phyloP scores from a whole-genome alignment of 2,888 invertebrate species.

The Sminthurinus aureus region DNA sequence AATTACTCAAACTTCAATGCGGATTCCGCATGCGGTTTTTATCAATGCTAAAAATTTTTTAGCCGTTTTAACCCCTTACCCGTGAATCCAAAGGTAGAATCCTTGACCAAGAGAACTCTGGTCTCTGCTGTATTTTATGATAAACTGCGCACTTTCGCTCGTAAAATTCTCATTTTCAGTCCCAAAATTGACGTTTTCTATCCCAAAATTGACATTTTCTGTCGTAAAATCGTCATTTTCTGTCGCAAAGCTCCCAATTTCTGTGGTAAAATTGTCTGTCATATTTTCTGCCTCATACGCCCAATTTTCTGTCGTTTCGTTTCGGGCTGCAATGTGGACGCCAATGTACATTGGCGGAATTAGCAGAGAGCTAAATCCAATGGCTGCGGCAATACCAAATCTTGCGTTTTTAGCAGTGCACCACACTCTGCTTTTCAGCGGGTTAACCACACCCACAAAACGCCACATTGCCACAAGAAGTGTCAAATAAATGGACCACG shows the following conservation, averaged over 20 bases:
- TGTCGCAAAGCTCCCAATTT: too few relatives aligned
- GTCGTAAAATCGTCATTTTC: not conserved
- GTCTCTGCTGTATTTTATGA: too few relatives aligned
- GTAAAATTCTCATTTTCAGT: too few relatives aligned
- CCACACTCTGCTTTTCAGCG: not conserved
- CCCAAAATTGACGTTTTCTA: too few relatives aligned
- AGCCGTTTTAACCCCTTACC: too few relatives aligned
- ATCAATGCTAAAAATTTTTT: too few relatives aligned
- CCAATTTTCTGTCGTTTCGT: not conserved
- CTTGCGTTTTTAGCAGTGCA: not conserved
- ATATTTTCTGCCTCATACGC: not conserved
- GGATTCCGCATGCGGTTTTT: too few relatives aligned
- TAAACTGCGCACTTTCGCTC: too few relatives aligned
- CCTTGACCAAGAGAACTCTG: not conserved
- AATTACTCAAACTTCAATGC: too few relatives aligned
- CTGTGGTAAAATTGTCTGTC: too few relatives aligned
- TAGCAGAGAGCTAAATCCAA: not conserved
- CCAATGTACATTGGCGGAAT: not conserved
- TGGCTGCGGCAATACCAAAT: not conserved
- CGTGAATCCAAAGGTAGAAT: not conserved
- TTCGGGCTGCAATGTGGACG: not conserved
- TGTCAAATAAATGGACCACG: not conserved
- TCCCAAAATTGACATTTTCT: too few relatives aligned
- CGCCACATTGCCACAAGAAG: not conserved
- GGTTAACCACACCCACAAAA: not conserved